Conservation (phyloP, 2,113 vertebrate genomes). For the Gallinago jamesoni region DNA sequence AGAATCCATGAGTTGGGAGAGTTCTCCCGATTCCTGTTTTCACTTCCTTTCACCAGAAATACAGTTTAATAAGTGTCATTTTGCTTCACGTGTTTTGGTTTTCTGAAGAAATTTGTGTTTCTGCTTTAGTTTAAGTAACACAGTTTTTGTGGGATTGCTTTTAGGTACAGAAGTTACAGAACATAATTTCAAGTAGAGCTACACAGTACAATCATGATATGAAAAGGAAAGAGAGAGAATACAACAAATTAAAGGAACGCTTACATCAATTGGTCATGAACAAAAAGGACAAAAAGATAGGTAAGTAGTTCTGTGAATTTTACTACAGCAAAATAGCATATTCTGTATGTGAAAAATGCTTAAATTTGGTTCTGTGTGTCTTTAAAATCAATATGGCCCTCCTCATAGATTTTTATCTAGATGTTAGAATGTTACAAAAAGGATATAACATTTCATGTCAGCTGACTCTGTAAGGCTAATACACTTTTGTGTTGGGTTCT, state of each 20-base stretch:
- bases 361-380: not conserved
- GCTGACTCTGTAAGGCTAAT: not conserved
- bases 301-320: conserved; percentile 66
- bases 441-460: not conserved
- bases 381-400: not conserved
- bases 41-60: not conserved
- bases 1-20: not conserved
- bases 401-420: not conserved
- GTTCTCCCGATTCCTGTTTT: not conserved
- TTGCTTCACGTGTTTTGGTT: not conserved
- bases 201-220: conserved; percentile 95
- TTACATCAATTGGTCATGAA: conserved; percentile 92
- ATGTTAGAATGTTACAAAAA: not conserved
- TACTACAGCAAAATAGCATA: not conserved
- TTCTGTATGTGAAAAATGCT: not conserved
- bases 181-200: conserved; percentile 90
- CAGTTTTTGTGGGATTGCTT: not conserved
- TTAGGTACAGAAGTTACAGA: conserved; percentile 95
- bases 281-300: conserved; percentile 90
- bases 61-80: not conserved
- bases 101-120: not conserved
- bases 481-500: not conserved
- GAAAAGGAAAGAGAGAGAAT: conserved; percentile 94
- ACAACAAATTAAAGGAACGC: conserved; percentile 91
- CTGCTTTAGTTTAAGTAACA: not conserved